phyloP scores from a whole-genome alignment of 2,113 vertebrate genomes.

The Bothrops jararaca region DNA sequence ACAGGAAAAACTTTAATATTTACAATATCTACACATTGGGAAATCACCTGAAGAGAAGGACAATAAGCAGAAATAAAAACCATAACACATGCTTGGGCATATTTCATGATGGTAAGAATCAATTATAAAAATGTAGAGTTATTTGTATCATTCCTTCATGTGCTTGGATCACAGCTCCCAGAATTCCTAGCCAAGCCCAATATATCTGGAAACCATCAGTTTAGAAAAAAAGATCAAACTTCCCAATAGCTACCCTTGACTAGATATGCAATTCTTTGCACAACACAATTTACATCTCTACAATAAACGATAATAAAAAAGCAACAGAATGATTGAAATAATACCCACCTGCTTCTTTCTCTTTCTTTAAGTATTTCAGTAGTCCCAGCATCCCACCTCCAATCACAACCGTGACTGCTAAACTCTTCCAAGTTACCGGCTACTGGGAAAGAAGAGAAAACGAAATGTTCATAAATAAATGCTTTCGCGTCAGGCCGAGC shows the following conservation, averaged over 20 bases:
- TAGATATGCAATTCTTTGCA: no score
- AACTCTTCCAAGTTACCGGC: constrained; percentile 93
- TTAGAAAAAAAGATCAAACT: not conserved
- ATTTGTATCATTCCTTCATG: not conserved
- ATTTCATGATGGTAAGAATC: not conserved
- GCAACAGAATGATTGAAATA: not conserved
- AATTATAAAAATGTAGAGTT: not conserved
- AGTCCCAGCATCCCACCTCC: constrained; percentile 81
- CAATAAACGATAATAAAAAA: not conserved
- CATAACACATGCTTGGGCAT: not conserved
- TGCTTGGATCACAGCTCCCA: not conserved
- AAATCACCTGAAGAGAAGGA: not conserved
- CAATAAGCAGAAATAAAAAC: not conserved
- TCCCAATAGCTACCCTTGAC: not conserved
- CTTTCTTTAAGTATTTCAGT: constrained; percentile 87
- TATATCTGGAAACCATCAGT: not conserved
- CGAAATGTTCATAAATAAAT: not conserved
- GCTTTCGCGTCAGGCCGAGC: not conserved
- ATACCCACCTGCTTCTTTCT: constrained; percentile 83
- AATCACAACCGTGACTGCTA: constrained; percentile 81
- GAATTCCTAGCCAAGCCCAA: not conserved
- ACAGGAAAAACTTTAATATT: not conserved
- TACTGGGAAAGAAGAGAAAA: constrained; percentile 54
- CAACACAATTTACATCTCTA: not conserved
- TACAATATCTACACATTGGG: not conserved